Evolutionary conservation across 2,888 invertebrate genomes (phyloP).

Genomic region (Mesodorylaimus sp.): DNA sequence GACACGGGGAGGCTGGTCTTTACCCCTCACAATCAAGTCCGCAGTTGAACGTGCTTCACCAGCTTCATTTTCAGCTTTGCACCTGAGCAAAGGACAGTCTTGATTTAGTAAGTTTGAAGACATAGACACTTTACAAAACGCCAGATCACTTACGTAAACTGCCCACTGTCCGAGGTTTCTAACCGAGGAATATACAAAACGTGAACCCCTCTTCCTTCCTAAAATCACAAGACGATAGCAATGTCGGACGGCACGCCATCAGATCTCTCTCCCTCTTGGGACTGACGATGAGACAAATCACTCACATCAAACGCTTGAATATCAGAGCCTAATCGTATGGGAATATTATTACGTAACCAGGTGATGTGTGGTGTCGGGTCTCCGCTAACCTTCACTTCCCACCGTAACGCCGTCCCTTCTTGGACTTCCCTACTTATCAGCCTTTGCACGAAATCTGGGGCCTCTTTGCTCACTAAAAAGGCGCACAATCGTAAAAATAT

Average conservation of each 20-base stretch:
- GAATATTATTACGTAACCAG: constrained; percentile 70
- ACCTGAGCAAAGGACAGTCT: too few relatives aligned
- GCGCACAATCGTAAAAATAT: too few relatives aligned
- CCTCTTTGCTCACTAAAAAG: constrained; percentile 18
- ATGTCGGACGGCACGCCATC: too few relatives aligned
- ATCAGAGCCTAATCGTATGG: constrained; percentile 25
- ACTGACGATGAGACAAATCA: too few relatives aligned
- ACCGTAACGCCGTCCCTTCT: constrained; percentile 22
- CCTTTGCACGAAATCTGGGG: constrained; percentile 27
- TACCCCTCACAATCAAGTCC: constrained; percentile 57
- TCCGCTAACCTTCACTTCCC: constrained; percentile 49
- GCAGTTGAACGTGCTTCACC: constrained; percentile 93
- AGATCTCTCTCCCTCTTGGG: too few relatives aligned
- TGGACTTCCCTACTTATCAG: constrained; percentile 26
- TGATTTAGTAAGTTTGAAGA: too few relatives aligned
- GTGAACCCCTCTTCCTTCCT: constrained; percentile 32
- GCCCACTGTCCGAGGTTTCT: constrained; percentile 91
- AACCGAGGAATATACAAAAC: constrained; percentile 67
- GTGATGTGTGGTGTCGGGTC: constrained; percentile 82
- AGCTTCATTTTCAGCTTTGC: constrained; percentile 78
- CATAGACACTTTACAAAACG: too few relatives aligned
- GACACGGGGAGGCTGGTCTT: neutral
- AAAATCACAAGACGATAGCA: constrained; percentile 28
- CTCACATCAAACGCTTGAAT: constrained; percentile 22
- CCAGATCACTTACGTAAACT: too few relatives aligned